A percentile compares a stretch with the other conserved stretches of the same genome.
phyloP scores from a whole-genome alignment of 2,888 invertebrate species.

The Drosophila planitibia region DNA sequence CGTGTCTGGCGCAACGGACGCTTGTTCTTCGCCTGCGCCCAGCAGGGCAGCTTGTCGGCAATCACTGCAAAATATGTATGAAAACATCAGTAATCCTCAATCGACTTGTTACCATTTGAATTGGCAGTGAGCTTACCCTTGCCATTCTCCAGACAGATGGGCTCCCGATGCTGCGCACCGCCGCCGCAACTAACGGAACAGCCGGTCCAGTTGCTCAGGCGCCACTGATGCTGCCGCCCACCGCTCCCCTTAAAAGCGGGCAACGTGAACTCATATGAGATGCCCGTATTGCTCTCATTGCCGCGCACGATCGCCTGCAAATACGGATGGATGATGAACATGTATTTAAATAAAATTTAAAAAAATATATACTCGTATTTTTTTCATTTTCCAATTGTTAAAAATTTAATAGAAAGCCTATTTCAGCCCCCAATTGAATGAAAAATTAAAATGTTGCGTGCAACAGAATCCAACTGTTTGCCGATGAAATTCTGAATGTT shows the following conservation, averaged over 20 bases:
- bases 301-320: conserved; percentile 90
- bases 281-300: conserved; percentile 91
- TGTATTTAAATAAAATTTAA: no score
- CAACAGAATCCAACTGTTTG: not conserved
- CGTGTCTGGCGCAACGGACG: conserved; percentile 88
- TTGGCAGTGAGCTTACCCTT: conserved; percentile 82
- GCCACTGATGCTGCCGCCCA: conserved; percentile 90
- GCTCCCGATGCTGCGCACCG: conserved; percentile 88
- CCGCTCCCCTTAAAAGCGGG: conserved; percentile 86
- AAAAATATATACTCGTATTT: not conserved
- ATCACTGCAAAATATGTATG: conserved; percentile 84
- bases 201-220: conserved; percentile 92
- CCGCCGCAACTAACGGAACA: conserved; percentile 92
- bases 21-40: conserved; percentile 86
- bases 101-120: not conserved
- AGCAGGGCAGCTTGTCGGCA: conserved; percentile 88
- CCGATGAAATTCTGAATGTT: not conserved
- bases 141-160: conserved; percentile 86
- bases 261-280: conserved; percentile 92
- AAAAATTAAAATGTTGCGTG: not conserved
- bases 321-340: not conserved
- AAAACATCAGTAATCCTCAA: not conserved
- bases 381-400: not conserved
- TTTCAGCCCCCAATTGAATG: not conserved
- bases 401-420: no score